A percentile compares a stretch with the other conserved stretches of the same genome.
Evolutionary conservation across 2,113 vertebrate genomes (phyloP).

Genomic region (Ophthalmolycus amberensis): DNA sequence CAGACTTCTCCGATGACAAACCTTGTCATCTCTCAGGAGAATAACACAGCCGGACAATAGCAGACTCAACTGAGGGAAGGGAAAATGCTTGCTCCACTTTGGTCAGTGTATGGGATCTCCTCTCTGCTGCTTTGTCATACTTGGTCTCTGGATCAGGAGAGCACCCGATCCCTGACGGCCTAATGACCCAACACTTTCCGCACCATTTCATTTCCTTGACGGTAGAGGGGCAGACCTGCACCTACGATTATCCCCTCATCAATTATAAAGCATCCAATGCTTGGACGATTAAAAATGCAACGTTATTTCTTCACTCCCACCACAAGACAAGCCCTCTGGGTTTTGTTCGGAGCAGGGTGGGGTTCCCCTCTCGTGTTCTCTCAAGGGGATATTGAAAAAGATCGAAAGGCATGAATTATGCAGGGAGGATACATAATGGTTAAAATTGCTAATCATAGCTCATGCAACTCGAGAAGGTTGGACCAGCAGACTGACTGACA

Average conservation of each 20-base stretch:
- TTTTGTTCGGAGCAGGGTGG: slow-evolving; percentile 64
- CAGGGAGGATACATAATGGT: slow-evolving; percentile 78
- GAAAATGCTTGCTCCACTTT: slow-evolving; percentile 55
- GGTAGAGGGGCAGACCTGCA: slow-evolving; percentile 53
- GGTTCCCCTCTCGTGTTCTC: slow-evolving; percentile 80
- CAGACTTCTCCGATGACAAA: slow-evolving; percentile 58
- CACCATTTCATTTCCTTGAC: slow-evolving; percentile 67
- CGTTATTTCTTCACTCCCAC: slow-evolving; percentile 61
- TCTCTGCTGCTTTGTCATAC: slow-evolving; percentile 62
- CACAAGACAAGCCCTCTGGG: slow-evolving; percentile 61
- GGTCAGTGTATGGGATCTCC: slow-evolving; percentile 55
- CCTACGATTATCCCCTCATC: slow-evolving; percentile 65
- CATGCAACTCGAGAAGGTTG: slow-evolving; percentile 76
- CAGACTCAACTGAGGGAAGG: slow-evolving; percentile 23
- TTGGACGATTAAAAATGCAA: slow-evolving; percentile 78
- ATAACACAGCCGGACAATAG: slow-evolving; percentile 41
- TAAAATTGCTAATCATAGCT: slow-evolving; percentile 81
- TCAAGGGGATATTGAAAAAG: slow-evolving; percentile 55
- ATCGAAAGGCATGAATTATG: slow-evolving; percentile 78
- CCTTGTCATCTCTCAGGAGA: slow-evolving; percentile 31
- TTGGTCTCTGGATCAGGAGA: slow-evolving; percentile 36
- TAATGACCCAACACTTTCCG: slow-evolving; percentile 73
- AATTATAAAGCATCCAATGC: slow-evolving; percentile 75
- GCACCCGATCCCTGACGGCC: slow-evolving; percentile 46
- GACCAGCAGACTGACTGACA: slow-evolving; percentile 67